Percentiles rank a stretch among this genome's conserved stretches.
These are phyloP conservation scores for Apteryx mantelli DNA, from an alignment of 2,113 vertebrate genomes.

Conservation along the genomic window DNA sequence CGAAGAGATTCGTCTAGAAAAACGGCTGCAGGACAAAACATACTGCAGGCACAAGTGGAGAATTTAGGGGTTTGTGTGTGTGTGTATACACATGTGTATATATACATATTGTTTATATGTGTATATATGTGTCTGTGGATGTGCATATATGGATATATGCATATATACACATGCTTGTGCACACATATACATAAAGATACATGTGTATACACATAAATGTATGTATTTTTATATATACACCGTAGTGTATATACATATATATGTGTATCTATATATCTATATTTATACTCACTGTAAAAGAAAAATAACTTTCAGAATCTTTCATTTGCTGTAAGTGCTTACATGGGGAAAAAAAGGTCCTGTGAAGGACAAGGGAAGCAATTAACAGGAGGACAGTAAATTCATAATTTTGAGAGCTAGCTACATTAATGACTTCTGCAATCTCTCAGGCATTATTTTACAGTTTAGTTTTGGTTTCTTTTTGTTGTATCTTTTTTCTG, in stretches of 20 bases:
- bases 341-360: not conserved
- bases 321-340: not conserved
- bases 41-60: not conserved
- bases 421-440: not conserved
- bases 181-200: no score
- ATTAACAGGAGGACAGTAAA: not conserved
- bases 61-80: no score
- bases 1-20: not conserved
- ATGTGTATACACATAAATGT: not conserved
- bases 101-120: no score
- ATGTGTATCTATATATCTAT: no score
- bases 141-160: no score
- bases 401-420: not conserved
- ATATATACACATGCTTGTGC: not conserved
- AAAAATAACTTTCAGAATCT: not conserved
- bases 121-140: not conserved
- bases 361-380: not conserved
- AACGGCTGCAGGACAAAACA: not conserved
- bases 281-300: not conserved
- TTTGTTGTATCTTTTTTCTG: not conserved
- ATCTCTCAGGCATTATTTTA: not conserved
- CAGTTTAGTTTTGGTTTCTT: not conserved
- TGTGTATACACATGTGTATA: no score
- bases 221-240: no score
- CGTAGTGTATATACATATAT: fast-evolving